Base-by-base conservation (phyloP, 2,888 invertebrate species). In the Lingula anatina region DNA sequence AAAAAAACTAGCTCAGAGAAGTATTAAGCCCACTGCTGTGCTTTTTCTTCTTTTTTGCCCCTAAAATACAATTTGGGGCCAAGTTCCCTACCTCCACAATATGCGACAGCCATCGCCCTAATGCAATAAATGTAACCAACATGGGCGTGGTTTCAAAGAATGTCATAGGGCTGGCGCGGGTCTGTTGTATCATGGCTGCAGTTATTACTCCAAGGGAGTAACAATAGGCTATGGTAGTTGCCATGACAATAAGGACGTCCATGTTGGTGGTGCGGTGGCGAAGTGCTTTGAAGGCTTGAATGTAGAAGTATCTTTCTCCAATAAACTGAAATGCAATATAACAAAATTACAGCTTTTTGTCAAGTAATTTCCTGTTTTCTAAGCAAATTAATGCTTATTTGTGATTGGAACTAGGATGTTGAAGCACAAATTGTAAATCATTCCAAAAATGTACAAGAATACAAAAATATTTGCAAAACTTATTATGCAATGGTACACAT, bases 91-190 rank as follows among this genome's bases (percentile, higher is more conserved):
- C 89, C 84, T 99, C 99, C 0, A 97, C 97, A 46, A 97, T 89
- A 66, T 96, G 93, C 75, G 99, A 99, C 58, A 99, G 79, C 97
- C 97, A 99, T 52, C 95, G 80, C 0, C 99, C 99, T 40, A 99
- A 78, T 1, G 95, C 92, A 36, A 99, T 92, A 75, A 99, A 99
- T 24, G 97, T 90, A 40, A 99, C 80, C 57, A 99, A 77, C 99
- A 99, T 99, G 0, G 99, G 99, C 0, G 99, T 95, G 0, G 97
- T 97, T 77, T 99, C 99, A 79, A 99, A 99, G 79, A 99, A 99
- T 0, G 99, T 99, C 72, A 89, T 84, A 0, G 99, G 99, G 56
- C 93, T 94, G 1, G 84, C 83, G 48, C 83, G 80, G 70, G 91
- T 89, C 53, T 83, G 81, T 70, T 88, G 75, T n/a, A 83, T 79